Percentiles rank a stretch among this genome's conserved stretches.
These are phyloP conservation scores for Saguinus midas DNA, from an alignment of 2,113 vertebrate genomes.

Conservation along the genomic window DNA sequence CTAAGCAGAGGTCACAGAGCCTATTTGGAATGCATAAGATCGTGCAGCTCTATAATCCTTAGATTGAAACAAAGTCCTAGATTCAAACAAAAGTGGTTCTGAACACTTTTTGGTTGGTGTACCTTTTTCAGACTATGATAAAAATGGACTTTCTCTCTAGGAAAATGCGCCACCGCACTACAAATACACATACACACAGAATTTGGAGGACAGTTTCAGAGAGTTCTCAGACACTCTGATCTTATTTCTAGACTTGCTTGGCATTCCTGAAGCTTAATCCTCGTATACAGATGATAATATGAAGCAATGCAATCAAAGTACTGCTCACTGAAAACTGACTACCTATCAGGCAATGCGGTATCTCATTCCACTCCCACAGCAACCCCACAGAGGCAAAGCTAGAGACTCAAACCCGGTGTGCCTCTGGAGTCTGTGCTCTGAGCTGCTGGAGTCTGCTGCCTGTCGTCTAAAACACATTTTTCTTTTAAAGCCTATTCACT, in stretches of 20 bases:
- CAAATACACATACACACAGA: background rate
- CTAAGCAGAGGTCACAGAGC: background rate
- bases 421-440: background rate
- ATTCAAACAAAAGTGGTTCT: background rate
- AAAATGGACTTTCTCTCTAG: background rate
- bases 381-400: background rate
- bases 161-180: background rate
- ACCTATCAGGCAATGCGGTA: no score
- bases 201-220: background rate
- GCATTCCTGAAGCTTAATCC: background rate
- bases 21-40: background rate
- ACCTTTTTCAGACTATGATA: conserved; percentile 27
- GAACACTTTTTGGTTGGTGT: background rate
- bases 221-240: background rate
- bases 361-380: background rate
- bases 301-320: background rate
- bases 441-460: background rate
- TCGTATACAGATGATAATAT: background rate
- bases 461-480: background rate
- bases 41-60: background rate
- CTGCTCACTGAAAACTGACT: background rate
- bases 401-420: background rate
- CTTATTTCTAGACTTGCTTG: background rate
- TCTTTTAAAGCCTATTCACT: background rate
- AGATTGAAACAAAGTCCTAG: background rate